Evolutionary conservation across 2,888 invertebrate species (phyloP).

Genomic region (Dorcus hopei): DNA sequence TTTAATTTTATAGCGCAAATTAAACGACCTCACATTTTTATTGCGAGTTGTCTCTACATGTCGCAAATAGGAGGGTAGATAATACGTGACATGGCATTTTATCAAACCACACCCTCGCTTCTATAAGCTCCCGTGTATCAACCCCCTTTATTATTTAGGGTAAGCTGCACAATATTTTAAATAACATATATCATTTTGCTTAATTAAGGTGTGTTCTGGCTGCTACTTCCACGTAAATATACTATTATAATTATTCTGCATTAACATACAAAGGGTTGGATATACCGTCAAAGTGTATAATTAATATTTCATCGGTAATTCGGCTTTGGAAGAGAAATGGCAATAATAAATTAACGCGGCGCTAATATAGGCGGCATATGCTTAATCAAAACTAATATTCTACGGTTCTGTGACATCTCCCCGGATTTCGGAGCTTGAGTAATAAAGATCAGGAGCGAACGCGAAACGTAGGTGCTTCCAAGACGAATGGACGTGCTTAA

Average conservation of each 20-base stretch:
- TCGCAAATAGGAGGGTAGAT: too few species aligned
- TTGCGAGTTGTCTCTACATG: too few species aligned
- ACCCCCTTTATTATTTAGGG: neutral
- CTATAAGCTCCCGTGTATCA: conserved; percentile 1
- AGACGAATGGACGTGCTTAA: too few species aligned
- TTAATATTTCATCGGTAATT: neutral
- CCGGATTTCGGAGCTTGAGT: neutral
- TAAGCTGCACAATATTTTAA: conserved; percentile 6
- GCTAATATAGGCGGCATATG: neutral
- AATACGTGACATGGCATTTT: too few species aligned
- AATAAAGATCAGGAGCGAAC: too few species aligned
- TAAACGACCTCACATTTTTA: too few species aligned
- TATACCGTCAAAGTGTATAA: neutral
- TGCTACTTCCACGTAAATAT: too few species aligned
- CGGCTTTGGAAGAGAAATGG: neutral
- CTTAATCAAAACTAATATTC: neutral
- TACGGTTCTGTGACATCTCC: neutral
- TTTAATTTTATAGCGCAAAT: too few species aligned
- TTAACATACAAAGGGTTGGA: too few species aligned
- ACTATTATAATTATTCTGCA: too few species aligned
- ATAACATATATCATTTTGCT: conserved; percentile 9
- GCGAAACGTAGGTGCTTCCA: too few species aligned
- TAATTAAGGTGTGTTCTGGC: conserved; percentile 8
- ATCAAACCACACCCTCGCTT: neutral
- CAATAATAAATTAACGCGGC: conserved; percentile 1